phyloP scores from a whole-genome alignment of 2,888 invertebrate species.

The Cyaniris semiargus region DNA sequence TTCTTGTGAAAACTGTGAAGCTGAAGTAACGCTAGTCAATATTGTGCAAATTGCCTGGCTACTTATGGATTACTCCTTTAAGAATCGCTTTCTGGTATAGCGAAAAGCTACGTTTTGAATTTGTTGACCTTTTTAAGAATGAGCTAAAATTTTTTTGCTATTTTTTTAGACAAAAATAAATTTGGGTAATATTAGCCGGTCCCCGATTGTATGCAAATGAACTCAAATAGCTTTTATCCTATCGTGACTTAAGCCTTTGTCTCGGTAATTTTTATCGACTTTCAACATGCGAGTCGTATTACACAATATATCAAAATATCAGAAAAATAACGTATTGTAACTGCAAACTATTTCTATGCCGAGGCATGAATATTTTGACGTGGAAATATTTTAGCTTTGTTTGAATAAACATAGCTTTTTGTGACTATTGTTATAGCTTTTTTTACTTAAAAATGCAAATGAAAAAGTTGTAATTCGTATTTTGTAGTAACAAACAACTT shows the following conservation, averaged over 20 bases:
- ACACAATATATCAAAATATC: constrained; percentile 16
- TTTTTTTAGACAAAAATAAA: constrained; percentile 7
- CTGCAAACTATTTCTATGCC: neutral
- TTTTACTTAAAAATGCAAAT: neutral
- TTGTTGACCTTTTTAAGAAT: neutral
- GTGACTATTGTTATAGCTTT: neutral
- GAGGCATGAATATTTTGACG: neutral
- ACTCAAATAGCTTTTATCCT: neutral
- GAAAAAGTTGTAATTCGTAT: neutral
- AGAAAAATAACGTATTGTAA: constrained; percentile 15
- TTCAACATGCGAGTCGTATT: constrained; percentile 18
- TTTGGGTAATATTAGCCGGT: neutral
- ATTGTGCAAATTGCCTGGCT: neutral
- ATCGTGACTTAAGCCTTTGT: constrained; percentile 24
- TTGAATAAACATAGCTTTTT: neutral
- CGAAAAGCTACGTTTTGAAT: neutral
- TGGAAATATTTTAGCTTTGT: neutral
- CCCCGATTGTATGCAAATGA: constrained; percentile 17
- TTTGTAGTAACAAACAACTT: neutral
- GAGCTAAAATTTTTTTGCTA: neutral
- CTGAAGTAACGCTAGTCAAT: neutral
- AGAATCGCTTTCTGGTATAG: neutral
- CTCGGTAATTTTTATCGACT: constrained; percentile 28
- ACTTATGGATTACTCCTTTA: neutral
- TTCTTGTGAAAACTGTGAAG: neutral